These are phyloP conservation scores for Eretmocerus hayati DNA, from an alignment of 2,888 invertebrate genomes.

Conservation along the genomic window DNA sequence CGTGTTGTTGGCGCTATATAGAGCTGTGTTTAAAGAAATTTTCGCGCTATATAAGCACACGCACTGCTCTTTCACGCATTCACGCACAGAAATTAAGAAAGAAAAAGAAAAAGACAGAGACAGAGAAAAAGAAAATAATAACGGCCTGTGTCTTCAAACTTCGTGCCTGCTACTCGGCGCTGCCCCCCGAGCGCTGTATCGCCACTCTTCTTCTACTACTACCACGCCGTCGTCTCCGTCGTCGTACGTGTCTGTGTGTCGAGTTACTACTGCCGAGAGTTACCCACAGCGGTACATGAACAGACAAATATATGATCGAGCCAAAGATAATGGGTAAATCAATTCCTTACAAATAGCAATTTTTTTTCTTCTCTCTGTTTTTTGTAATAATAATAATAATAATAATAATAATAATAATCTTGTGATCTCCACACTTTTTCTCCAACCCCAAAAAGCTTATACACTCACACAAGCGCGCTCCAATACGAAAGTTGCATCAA, in stretches of 20 bases:
- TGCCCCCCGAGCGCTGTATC: not conserved
- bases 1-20: not conserved
- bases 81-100: constrained; percentile 1
- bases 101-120: not conserved
- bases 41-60: not conserved
- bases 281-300: constrained; percentile 24
- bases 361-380: constrained; percentile 16
- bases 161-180: constrained; percentile 1
- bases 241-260: constrained; percentile 5
- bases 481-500: too few species aligned
- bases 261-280: constrained; percentile 13
- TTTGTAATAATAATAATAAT: constrained; percentile 6
- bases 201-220: constrained; percentile 1
- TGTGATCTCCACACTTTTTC: not conserved
- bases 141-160: not conserved
- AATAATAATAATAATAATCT: too few species aligned
- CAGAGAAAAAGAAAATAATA: not conserved
- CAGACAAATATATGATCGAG: constrained; percentile 25
- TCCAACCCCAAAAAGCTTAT: too few species aligned
- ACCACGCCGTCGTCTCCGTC: constrained; percentile 7
- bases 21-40: constrained; percentile 1
- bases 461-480: too few species aligned
- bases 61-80: not conserved
- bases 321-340: constrained; percentile 24
- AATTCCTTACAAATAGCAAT: constrained; percentile 6